Evolutionary conservation across 2,888 invertebrate genomes (phyloP).

Genomic region (Sesia apiformis): DNA sequence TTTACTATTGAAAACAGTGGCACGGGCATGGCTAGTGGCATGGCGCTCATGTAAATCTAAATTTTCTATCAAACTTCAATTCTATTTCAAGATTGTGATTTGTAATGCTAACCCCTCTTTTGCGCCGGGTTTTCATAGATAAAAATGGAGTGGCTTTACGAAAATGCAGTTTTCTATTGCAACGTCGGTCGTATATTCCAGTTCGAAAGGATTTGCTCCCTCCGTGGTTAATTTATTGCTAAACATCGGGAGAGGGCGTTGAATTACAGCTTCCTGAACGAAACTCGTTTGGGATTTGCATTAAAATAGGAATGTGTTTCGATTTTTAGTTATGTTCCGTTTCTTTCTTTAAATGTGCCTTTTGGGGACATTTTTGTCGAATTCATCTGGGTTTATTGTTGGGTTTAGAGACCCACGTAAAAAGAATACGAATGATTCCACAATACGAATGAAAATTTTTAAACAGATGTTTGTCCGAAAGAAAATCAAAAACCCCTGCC

Average conservation of each 20-base stretch:
- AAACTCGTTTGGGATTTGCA: constrained; percentile 9
- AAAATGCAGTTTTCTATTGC: constrained; percentile 33
- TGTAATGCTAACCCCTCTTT: background rate
- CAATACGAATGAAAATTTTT: no score
- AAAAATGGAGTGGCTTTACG: constrained; percentile 2
- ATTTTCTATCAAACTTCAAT: no score
- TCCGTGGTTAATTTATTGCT: constrained; percentile 52
- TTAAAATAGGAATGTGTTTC: constrained; percentile 1
- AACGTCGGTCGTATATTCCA: constrained; percentile 43
- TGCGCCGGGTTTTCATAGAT: background rate
- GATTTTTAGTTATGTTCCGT: background rate
- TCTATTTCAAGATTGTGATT: background rate
- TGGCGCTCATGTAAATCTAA: no score
- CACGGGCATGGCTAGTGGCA: no score
- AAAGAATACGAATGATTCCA: no score
- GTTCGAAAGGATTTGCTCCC: constrained; percentile 52
- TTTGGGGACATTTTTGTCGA: no score
- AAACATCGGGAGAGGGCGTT: constrained; percentile 38
- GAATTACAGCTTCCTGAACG: constrained; percentile 40
- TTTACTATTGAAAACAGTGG: no score
- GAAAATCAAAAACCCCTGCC: no score
- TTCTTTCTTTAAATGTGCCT: no score
- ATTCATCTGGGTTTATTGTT: no score
- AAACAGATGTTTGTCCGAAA: no score
- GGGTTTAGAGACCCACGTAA: no score